Evolutionary conservation across 2,113 vertebrate genomes (phyloP), one percentile per base, ranked within the genome.

Genomic region (Actenoides lindsayi): DNA sequence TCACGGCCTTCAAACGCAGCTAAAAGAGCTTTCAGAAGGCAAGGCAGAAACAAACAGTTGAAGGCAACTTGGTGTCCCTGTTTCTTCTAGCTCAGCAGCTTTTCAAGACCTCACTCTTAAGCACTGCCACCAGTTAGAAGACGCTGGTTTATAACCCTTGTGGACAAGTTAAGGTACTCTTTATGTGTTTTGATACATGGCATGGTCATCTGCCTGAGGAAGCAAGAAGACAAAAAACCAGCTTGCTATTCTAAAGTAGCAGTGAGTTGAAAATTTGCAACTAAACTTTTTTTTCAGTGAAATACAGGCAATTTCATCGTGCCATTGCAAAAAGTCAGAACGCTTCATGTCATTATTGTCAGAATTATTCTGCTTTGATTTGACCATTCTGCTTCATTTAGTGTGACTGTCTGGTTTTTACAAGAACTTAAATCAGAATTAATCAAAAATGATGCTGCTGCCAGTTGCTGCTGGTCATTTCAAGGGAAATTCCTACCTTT

Each of bases 1-100:
- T 93, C 81, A 64, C 16, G 83, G 75, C 75, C 69, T 89, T 97
- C 94, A 95, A 59, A 87, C 95, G 86, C 93, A 75, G 63, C 87
- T 86, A 65, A 73, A 94, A 90, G 46, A 91, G 67, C 51, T 27
- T 74, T 88, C 73, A 81, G 86, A 93, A 89, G 44, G 83, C 75
- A 89, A 88, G 88, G 91, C 50, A 90, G 78, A 93, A 96, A 57
- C 1, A 30, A 97, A 63, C 81, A 85, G 13, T 84, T 82, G 12
- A 88, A 77, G 78, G 65, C 10, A 67, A 82, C 77, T 91, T 56
- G 9, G 77, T 82, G 63, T 71, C 31, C 54, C 83, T 69, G 27
- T 86, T 94, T 76, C 39, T 53, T 95, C 56, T 42, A 16, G 14
- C 59, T 95, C 90, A 90, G 87, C 81, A 95, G 83, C 84, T 96